A percentile compares a stretch with the other conserved stretches of the same genome.
Evolutionary conservation across 2,888 invertebrate species (phyloP).

Genomic region (Melinaea menophilus): DNA sequence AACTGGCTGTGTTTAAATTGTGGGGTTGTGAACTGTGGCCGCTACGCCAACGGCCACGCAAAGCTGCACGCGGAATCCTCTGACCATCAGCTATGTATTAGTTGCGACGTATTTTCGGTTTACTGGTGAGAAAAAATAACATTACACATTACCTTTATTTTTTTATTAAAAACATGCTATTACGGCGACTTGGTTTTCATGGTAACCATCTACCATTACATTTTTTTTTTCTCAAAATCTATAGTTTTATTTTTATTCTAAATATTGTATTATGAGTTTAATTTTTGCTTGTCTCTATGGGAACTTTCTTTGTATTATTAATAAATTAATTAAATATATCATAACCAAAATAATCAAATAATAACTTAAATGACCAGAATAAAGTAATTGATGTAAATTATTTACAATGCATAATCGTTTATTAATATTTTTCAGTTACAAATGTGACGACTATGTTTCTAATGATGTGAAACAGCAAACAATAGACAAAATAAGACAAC

Average conservation of each 20-base stretch:
- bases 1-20: conserved; percentile 89
- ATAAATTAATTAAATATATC: too few relatives aligned
- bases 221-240: too few relatives aligned
- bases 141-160: neutral
- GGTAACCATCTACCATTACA: too few relatives aligned
- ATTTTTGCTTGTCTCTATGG: too few relatives aligned
- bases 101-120: conserved; percentile 84
- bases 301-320: too few relatives aligned
- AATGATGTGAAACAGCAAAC: conserved; percentile 80
- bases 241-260: too few relatives aligned
- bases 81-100: conserved; percentile 86
- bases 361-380: too few relatives aligned
- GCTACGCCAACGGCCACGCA: conserved; percentile 87
- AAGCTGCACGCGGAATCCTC: conserved; percentile 81
- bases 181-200: too few relatives aligned
- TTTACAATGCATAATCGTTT: too few relatives aligned
- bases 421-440: conserved; percentile 77
- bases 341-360: too few relatives aligned
- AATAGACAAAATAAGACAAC: conserved; percentile 78
- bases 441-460: conserved; percentile 87
- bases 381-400: too few relatives aligned
- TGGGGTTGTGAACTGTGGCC: conserved; percentile 85
- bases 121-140: conserved; percentile 80
- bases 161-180: neutral
- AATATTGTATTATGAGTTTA: too few relatives aligned